Percentiles rank a stretch among this genome's conserved stretches.
Evolutionary conservation across 1,140 invertebrate genomes (phyloP).

Genomic region (Drosophila cardini): DNA sequence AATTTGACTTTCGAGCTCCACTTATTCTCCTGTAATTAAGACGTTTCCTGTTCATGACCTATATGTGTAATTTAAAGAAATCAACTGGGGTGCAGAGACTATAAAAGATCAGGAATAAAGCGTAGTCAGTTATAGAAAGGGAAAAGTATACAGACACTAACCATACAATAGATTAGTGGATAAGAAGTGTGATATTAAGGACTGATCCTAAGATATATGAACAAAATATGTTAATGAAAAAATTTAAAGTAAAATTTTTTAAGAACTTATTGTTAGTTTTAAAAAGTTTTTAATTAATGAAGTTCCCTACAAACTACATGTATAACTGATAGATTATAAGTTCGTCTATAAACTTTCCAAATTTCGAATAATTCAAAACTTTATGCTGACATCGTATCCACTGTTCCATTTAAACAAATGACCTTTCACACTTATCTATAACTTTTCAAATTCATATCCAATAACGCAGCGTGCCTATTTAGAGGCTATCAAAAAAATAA

Average conservation of each 20-base stretch:
- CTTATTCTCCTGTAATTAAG: slow-evolving; percentile 73
- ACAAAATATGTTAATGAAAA: too few species aligned
- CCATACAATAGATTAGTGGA: too few species aligned
- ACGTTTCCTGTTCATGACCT: slow-evolving; percentile 77
- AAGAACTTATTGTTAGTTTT: too few species aligned
- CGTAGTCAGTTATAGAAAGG: not conserved
- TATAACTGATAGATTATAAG: too few species aligned
- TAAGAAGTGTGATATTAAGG: too few species aligned
- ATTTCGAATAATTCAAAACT: not conserved
- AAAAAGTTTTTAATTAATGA: too few species aligned
- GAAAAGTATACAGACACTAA: not conserved
- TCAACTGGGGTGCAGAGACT: not conserved
- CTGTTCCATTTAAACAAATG: not conserved
- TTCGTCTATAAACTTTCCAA: too few species aligned
- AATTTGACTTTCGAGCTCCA: slow-evolving; percentile 74
- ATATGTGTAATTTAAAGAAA: slow-evolving; percentile 19
- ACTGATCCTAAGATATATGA: too few species aligned
- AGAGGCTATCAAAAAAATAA: slow-evolving; percentile 7
- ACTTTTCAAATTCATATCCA: slow-evolving; percentile 4
- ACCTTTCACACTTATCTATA: slow-evolving; percentile 11
- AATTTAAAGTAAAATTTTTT: too few species aligned
- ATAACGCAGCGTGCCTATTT: slow-evolving; percentile 30
- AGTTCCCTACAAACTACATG: too few species aligned
- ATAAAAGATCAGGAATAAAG: not conserved
- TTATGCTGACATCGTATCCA: not conserved